Base-by-base conservation (phyloP, 2,113 vertebrate species). In the Fregetta grallaria region DNA sequence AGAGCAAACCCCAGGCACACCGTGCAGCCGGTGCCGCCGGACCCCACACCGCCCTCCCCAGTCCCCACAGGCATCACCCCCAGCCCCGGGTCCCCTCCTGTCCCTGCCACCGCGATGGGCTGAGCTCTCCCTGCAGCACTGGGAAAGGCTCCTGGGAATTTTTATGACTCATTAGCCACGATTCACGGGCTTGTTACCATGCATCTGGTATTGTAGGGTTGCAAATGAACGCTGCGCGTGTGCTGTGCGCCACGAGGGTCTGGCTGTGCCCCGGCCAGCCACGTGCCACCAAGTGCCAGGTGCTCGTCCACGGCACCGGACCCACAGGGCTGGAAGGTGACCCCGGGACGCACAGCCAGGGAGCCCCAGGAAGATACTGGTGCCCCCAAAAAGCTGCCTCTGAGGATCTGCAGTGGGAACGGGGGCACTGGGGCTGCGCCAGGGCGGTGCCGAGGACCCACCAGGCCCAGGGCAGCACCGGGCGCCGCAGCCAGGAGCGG, bases 221-320 rank as follows among this genome's bases (percentile, higher is more conserved):
- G 44, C 78, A 72, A 40, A 75, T 0, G 6, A 32, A 2, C 0
- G 1, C 52, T 47, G 63, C 0, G 1, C 53, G 1, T 0, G 32
- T 7, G 15, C n/a, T 42, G 36, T 0, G 1, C 0, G 1, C 53
- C 49, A 53, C 3, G 0, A 40, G 62, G 67, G 16, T 11, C 38
- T 22, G 76, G 49, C 32, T 49, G 34, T 59, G 75, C 45, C 58
- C 40, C 2, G 3, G 17, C 32, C 74, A 73, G 76, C 72, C 90
- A 73, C 1, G 0, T 23, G 32, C 34, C 67, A 30, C 61, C 34
- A 3, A 11, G 42, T 3, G 1, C 42, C 0, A 0, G n/a, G 3
- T 38, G 40, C 79, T 86, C 7, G 1, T 32, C 66, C 73, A n/a
- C 5, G 8, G 61, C 68, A 22, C 58, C 2, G 0, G 27, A 36